Base-by-base conservation (phyloP, 2,797 vertebrate species). In the Xerus rutilus region DNA sequence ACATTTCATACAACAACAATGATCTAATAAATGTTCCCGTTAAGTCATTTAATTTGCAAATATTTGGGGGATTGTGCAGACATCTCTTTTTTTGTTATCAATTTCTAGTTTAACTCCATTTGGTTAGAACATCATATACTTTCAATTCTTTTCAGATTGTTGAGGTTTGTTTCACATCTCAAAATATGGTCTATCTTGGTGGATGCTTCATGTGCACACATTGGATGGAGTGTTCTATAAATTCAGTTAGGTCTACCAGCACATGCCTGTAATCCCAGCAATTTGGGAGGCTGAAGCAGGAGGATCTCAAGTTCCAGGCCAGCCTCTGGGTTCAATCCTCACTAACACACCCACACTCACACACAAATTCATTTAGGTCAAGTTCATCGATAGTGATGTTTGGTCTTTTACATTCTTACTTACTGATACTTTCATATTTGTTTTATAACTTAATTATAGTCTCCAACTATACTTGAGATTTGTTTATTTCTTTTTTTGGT, bases 81-180 rank as follows among this genome's bases (percentile, higher is more conserved):
- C n/a, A 83, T 83, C 14, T 73, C n/a, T 77, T 84, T 91, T 45
- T 30, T 64, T 67, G 59, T 69, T 95, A 59, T 18, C 67, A n/a
- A 86, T 83, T 96, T 78, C 32, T 74, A 82, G 3, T 83, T 85
- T 52, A 94, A 84, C 12, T 43, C 17, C 28, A 82, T 87, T 76
- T 76, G 35, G 5, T 70, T 32, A 74, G 76, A 90, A 79, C 14
- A 43, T 83, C 32, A 57, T 72, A 35, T 72, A 74, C 81, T 79
- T 94, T 87, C 21, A 77, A 54, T 32, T 59, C 52, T 92, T 84
- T 81, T 7, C 65, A 79, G 83, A 79, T 45, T 74, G n/a, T 86
- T 74, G 25, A 74, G 52, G 28, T 54, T 95, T 73, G 21, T 81
- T 82, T 49, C 76, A 59, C 39, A 32, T 65, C 39, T 15, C 2